Evolutionary conservation across 2,888 invertebrate genomes (phyloP).

Genomic region (Thera obeliscata): DNA sequence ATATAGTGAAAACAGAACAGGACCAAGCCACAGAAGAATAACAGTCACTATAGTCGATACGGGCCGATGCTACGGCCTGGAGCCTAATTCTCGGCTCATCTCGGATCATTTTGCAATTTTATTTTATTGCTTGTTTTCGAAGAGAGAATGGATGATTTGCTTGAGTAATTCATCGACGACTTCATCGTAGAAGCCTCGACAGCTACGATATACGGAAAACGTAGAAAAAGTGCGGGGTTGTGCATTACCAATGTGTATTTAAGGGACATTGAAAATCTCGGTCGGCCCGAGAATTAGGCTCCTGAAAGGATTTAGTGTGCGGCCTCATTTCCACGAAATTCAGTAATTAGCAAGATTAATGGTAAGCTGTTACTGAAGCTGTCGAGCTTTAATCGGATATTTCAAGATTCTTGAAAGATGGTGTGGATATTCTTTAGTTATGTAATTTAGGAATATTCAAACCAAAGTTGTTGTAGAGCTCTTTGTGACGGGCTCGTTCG

Average conservation of each 20-base stretch:
- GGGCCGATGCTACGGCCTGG: constrained; percentile 5
- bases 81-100: too few species aligned
- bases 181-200: too few species aligned
- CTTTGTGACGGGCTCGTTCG: too few species aligned
- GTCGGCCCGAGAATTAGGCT: too few species aligned
- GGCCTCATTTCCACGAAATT: constrained; percentile 50
- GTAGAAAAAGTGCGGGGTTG: too few species aligned
- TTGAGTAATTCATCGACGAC: too few species aligned
- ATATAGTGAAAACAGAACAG: constrained; percentile 28
- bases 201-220: too few species aligned
- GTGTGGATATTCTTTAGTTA: constrained; percentile 6
- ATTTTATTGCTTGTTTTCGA: too few species aligned
- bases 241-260: too few species aligned
- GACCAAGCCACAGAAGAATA: constrained; percentile 14
- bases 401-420: constrained; percentile 25
- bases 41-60: constrained; percentile 2
- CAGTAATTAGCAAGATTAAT: constrained; percentile 61
- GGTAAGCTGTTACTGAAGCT: constrained; percentile 44
- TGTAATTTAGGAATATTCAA: neutral
- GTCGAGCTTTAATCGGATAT: constrained; percentile 34
- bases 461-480: neutral
- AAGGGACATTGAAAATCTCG: too few species aligned
- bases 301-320: constrained; percentile 25
- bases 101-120: too few species aligned
- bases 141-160: too few species aligned